Percentiles rank a stretch among this genome's conserved stretches.
These are phyloP conservation scores for Cryptops parisi DNA, from an alignment of 2,888 invertebrate species.

Conservation along the genomic window DNA sequence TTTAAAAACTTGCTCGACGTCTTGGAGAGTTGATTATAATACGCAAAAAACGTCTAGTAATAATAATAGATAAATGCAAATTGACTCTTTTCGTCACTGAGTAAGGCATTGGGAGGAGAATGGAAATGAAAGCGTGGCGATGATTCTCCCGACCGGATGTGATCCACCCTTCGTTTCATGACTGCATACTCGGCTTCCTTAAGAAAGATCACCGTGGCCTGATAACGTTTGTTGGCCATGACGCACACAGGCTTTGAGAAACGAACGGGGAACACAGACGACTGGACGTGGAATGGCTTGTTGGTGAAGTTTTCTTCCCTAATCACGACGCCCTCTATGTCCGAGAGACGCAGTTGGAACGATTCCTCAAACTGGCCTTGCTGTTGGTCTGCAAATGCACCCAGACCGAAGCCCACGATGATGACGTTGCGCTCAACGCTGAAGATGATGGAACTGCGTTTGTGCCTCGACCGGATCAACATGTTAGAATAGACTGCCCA, in stretches of 20 bases:
- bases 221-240: conserved; percentile 8
- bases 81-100: conserved; percentile 5
- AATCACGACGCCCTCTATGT: conserved; percentile 9
- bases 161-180: conserved; percentile 6
- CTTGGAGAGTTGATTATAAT: no score
- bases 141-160: conserved; percentile 7
- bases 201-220: conserved; percentile 8
- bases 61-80: conserved; percentile 13
- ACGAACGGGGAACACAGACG: conserved; percentile 8
- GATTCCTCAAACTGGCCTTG: conserved; percentile 10
- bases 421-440: conserved; percentile 9
- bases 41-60: background rate
- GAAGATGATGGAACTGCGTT: conserved; percentile 9
- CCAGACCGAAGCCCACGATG: conserved; percentile 9
- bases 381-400: conserved; percentile 7
- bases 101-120: background rate
- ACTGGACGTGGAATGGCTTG: conserved; percentile 9
- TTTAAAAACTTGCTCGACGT: no score
- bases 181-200: conserved; percentile 10
- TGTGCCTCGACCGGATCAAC: conserved; percentile 8
- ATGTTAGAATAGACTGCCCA: conserved; percentile 12
- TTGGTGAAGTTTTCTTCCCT: conserved; percentile 8
- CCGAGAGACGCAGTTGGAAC: conserved; percentile 8
- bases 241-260: conserved; percentile 10
- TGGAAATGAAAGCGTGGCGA: conserved; percentile 6